Evolutionary conservation across 2,113 vertebrate genomes (phyloP).

Genomic region (Falcunculus frontatus): DNA sequence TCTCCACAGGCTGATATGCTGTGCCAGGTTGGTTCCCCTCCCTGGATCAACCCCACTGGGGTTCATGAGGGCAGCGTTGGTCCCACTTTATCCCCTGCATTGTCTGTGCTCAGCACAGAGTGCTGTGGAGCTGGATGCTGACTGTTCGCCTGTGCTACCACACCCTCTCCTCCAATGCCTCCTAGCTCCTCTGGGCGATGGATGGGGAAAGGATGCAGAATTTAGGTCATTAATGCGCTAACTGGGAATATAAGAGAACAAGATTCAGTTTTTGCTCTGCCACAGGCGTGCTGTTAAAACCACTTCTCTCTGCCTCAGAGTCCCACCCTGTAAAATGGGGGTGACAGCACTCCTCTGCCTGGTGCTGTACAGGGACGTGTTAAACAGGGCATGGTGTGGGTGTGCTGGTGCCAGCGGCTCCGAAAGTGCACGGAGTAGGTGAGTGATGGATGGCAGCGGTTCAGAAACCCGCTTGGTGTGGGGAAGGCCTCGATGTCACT

Average conservation of each 20-base stretch:
- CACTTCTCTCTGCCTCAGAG: not conserved
- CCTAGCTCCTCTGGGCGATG: not conserved
- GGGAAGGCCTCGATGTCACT: not conserved
- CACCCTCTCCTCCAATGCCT: not conserved
- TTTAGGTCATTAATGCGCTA: conserved; percentile 26
- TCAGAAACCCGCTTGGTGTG: not conserved
- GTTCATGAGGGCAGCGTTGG: not conserved
- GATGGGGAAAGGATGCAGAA: conserved; percentile 3
- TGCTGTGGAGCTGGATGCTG: not conserved
- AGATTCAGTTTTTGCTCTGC: not conserved
- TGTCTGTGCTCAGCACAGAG: not conserved
- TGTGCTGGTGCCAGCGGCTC: not conserved
- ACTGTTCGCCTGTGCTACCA: not conserved
- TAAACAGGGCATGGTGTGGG: not conserved
- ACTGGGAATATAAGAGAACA: not conserved
- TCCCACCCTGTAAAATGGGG: not conserved
- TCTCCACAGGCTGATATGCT: not conserved
- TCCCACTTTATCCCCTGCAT: not conserved
- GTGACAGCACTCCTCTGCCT: not conserved
- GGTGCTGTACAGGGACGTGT: rapidly evolving
- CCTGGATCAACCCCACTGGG: rapidly evolving
- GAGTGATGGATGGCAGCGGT: not conserved
- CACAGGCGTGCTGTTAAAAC: not conserved
- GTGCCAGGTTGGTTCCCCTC: not conserved
- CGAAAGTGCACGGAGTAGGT: not conserved